Conservation (phyloP, 2,797 vertebrate genomes). For the Allobates femoralis region DNA sequence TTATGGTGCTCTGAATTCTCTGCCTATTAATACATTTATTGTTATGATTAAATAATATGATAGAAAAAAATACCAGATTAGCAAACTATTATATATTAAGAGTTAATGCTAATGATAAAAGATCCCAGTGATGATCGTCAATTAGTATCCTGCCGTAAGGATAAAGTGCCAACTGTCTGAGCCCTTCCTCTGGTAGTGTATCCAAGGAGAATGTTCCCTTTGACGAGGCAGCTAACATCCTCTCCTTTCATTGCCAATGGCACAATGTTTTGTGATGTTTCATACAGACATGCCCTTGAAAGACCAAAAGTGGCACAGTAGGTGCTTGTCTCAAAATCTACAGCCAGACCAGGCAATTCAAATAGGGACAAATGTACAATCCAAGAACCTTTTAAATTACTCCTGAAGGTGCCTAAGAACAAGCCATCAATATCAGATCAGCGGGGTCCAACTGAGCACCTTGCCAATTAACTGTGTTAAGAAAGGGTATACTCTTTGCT, state of each 20-base stretch:
- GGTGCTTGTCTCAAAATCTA: background rate
- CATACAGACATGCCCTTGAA: slow-evolving; percentile 31
- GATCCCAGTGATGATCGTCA: background rate
- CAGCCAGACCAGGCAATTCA: background rate
- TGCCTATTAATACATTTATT: background rate
- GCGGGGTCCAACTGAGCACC: too few species aligned
- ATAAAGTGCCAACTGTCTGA: slow-evolving; percentile 6
- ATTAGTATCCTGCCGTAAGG: background rate
- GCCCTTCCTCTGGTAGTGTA: slow-evolving; percentile 13
- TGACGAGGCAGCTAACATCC: slow-evolving; percentile 16
- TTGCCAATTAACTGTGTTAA: too few species aligned
- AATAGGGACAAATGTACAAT: background rate
- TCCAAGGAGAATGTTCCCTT: slow-evolving; percentile 50
- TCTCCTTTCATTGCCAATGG: background rate
- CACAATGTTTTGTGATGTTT: slow-evolving; percentile 33
- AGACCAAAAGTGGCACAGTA: background rate
- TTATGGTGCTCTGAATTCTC: background rate
- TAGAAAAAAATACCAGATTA: background rate
- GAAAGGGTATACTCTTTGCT: too few species aligned
- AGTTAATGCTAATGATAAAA: background rate
- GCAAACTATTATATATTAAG: background rate
- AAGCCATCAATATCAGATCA: background rate
- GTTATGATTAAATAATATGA: background rate
- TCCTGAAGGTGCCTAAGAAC: background rate
- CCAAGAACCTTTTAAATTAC: background rate